A percentile compares a stretch with the other conserved stretches of the same genome.
Conservation (phyloP, 2,888 invertebrate genomes). For the Deroplatys truncata region DNA sequence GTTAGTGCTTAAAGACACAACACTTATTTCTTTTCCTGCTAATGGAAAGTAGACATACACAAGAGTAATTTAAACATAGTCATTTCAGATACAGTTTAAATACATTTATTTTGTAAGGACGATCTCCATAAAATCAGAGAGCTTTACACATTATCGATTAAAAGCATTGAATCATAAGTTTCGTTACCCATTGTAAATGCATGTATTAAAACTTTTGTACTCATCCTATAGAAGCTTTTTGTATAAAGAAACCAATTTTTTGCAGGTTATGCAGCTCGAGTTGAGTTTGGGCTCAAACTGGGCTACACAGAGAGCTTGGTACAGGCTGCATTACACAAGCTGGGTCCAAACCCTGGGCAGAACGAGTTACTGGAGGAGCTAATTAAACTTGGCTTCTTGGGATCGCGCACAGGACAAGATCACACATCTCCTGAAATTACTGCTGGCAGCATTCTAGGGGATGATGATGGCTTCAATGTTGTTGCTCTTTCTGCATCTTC, state of each 20-base stretch:
- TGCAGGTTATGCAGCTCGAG: conserved; percentile 55
- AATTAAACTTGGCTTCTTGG: conserved; percentile 70
- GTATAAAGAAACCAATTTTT: neutral
- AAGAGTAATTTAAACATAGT: too few relatives aligned
- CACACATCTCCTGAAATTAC: conserved; percentile 19
- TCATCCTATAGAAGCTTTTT: too few relatives aligned
- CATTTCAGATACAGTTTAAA: too few relatives aligned
- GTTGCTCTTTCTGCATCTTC: conserved; percentile 32
- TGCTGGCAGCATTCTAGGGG: neutral
- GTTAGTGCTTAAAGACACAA: too few relatives aligned
- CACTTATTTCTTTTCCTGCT: too few relatives aligned
- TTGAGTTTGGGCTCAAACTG: conserved; percentile 87
- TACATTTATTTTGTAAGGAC: too few relatives aligned
- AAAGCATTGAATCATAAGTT: too few relatives aligned
- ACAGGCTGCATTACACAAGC: conserved; percentile 72
- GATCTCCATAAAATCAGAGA: too few relatives aligned
- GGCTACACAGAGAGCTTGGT: conserved; percentile 88
- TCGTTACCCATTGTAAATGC: too few relatives aligned
- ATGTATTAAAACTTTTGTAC: too few relatives aligned
- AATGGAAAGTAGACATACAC: too few relatives aligned
- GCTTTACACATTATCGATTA: too few relatives aligned
- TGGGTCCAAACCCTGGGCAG: conserved; percentile 81
- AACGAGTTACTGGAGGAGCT: conserved; percentile 86
- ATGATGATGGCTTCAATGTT: neutral
- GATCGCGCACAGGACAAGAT: conserved; percentile 34